Conservation (phyloP, 2,888 invertebrate genomes). For the Dimorphilus gyrociliatus region DNA sequence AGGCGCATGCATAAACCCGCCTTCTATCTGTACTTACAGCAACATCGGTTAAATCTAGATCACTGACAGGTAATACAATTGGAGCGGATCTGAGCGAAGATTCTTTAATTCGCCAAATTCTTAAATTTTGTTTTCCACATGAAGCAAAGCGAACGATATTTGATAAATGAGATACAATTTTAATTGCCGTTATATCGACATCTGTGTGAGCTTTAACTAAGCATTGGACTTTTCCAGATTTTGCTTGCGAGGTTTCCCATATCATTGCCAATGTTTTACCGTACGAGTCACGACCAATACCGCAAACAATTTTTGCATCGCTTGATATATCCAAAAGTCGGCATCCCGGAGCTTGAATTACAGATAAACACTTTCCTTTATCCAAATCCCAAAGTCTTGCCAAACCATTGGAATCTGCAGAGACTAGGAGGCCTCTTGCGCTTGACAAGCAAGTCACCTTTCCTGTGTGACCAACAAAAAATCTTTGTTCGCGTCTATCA, state of each 20-base stretch:
- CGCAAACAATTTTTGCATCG: slow-evolving; percentile 31
- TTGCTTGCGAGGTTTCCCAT: slow-evolving; percentile 29
- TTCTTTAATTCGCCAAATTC: slow-evolving; percentile 35
- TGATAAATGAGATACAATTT: slow-evolving; percentile 16
- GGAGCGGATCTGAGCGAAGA: slow-evolving; percentile 31
- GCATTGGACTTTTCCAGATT: slow-evolving; percentile 24
- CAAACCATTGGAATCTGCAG: too few relatives aligned
- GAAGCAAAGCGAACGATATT: slow-evolving; percentile 25
- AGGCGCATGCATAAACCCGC: slow-evolving; percentile 32
- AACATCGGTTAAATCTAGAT: slow-evolving; percentile 38
- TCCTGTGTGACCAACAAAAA: slow-evolving; percentile 37
- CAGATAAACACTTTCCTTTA: too few relatives aligned
- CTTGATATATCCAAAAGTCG: slow-evolving; percentile 23
- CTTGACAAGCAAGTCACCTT: slow-evolving; percentile 27
- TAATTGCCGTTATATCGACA: slow-evolving; percentile 28
- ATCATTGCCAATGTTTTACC: slow-evolving; percentile 34
- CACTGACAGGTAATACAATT: too few relatives aligned
- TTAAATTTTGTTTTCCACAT: slow-evolving; percentile 34
- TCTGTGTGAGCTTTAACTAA: slow-evolving; percentile 36
- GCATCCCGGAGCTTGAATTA: too few relatives aligned
- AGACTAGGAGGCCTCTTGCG: too few relatives aligned
- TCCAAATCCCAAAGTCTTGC: too few relatives aligned
- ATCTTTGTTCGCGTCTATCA: slow-evolving; percentile 30
- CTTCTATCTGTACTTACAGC: too few relatives aligned
- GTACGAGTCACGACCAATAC: slow-evolving; percentile 35